A percentile compares a stretch with the other conserved stretches of the same genome.
These are phyloP conservation scores for Microcaecilia unicolor DNA, from an alignment of 2,797 vertebrate genomes.

Conservation along the genomic window DNA sequence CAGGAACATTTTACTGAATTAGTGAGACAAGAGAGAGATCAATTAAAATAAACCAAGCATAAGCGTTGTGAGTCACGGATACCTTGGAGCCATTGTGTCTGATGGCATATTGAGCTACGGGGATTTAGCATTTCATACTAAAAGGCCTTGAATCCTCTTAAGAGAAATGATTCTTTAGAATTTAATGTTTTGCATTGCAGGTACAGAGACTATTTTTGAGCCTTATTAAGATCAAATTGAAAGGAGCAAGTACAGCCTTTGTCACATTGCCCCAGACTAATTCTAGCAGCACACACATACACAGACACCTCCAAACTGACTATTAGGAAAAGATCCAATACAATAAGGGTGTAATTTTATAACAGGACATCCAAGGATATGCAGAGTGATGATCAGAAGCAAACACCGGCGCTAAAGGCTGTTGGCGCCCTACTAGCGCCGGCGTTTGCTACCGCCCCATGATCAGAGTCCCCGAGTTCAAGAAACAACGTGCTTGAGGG, in stretches of 20 bases:
- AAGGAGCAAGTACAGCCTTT: neutral
- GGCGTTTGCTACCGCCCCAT: no score
- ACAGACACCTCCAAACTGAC: neutral
- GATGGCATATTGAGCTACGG: constrained; percentile 2
- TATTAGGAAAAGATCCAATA: neutral
- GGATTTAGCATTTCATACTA: fast-evolving
- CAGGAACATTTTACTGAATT: neutral
- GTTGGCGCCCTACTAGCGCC: no score
- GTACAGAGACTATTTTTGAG: neutral
- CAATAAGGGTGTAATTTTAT: no score
- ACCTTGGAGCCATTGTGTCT: neutral
- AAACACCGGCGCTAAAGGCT: no score
- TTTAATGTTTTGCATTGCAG: neutral
- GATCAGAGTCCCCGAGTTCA: no score
- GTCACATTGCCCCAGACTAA: neutral
- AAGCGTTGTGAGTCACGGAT: neutral
- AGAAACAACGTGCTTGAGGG: no score
- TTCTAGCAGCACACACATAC: no score
- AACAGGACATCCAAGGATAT: no score
- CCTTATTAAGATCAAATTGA: fast-evolving
- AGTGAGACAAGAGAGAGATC: constrained; percentile 6
- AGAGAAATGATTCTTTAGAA: neutral
- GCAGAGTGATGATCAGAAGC: no score
- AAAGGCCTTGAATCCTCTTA: fast-evolving
- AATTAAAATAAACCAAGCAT: constrained; percentile 8